Evolutionary conservation across 2,888 invertebrate species (phyloP), one percentile per base, ranked within the genome.

Genomic region (Anoncus sp.): DNA sequence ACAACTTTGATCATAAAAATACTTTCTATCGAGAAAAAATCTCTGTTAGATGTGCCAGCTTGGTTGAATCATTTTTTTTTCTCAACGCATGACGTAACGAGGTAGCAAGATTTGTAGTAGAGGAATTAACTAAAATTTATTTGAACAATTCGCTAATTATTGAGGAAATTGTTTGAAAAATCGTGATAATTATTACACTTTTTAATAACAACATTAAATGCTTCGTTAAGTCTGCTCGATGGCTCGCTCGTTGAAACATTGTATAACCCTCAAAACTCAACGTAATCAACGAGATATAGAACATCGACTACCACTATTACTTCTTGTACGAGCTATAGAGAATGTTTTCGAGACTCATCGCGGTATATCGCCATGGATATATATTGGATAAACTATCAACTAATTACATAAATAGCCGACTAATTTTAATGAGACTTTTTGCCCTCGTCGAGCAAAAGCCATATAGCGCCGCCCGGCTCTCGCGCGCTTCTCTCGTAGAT

Each of bases 361-460:
- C 45, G 63, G 31, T 59, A 35, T 74, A 35, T 74, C 45, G 47
- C 27, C 20, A 47, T 40, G 43, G 18, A 55, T 35, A 38, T 59
- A 38, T 53, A 53, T 70, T 47, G 75, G 75, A 67, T 75, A 72
- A 75, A 75, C 78, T 75, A 53, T 63, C 63, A 27, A 63, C 67
- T 79, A 79, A 79, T 79, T 79, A 69, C 79, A 79, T 59, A 79
- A 79, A 79, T 79, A 75, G 79, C 67, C 59, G 75, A 63, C 75
- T 79, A 79, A 79, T 79, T 79, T 79, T 79, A 79, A 79, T 79
- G 79, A 79, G 75, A 79, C 75, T 79, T 75, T 79, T 79, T 79
- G 79, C 71, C 66, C 55, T 59, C 65, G 62, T 53, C 35, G 57
- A 20, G 24, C n/a, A 35, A 45, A 38, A 35, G 55, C 53, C 24